Conservation (phyloP, 2,797 vertebrate genomes). For the Platalea minor region DNA sequence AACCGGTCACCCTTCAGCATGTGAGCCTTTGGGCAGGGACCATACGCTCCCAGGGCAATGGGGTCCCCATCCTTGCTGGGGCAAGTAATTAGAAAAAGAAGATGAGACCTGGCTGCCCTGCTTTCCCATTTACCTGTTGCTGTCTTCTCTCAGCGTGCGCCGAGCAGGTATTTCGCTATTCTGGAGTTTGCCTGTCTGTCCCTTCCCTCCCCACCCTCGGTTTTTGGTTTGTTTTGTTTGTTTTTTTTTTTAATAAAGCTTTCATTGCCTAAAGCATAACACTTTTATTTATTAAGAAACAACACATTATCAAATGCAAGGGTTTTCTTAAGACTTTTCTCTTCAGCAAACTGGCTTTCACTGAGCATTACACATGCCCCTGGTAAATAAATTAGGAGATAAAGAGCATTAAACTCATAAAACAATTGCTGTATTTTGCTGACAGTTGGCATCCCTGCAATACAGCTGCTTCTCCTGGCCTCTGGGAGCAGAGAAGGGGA, state of each 20-base stretch:
- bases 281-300: neutral
- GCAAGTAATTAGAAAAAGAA: neutral
- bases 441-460: constrained; percentile 37
- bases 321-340: neutral
- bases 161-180: neutral
- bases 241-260: neutral
- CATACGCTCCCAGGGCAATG: fast-evolving
- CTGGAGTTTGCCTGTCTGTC: neutral
- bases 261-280: neutral
- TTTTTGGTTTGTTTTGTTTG: neutral
- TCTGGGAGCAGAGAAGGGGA: constrained; percentile 26
- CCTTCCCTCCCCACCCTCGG: neutral
- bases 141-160: neutral
- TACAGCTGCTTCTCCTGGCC: constrained; percentile 44
- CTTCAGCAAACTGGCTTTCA: neutral
- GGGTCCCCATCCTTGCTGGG: neutral
- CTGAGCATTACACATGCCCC: neutral
- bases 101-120: neutral
- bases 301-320: neutral
- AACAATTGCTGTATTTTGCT: constrained; percentile 60
- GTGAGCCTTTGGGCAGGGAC: neutral
- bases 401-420: constrained; percentile 46
- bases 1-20: neutral
- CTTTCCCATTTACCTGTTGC: neutral
- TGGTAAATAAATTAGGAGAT: constrained; percentile 41